Evolutionary conservation across 2,113 vertebrate species (phyloP).

Genomic region (Onychorhynchus coronatus): DNA sequence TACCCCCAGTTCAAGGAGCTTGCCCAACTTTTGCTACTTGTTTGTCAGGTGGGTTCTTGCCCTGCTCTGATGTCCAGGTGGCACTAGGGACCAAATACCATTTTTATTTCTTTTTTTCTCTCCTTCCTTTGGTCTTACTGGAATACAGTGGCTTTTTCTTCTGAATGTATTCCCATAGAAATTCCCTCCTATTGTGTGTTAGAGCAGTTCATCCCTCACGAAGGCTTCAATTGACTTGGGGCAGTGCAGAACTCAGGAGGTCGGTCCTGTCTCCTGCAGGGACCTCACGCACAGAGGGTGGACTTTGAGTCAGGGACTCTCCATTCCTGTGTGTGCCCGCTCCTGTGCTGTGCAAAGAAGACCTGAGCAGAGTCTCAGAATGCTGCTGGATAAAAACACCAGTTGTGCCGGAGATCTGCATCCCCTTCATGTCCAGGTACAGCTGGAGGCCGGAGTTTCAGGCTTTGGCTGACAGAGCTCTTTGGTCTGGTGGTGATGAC

Average conservation of each 20-base stretch:
- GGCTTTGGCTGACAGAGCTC: neutral
- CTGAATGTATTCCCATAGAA: neutral
- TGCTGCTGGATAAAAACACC: neutral
- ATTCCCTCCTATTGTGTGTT: neutral
- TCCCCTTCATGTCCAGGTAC: neutral
- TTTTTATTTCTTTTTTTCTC: neutral
- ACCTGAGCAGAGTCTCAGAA: neutral
- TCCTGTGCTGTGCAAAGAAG: neutral
- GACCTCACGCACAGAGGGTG: neutral
- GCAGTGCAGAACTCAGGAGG: neutral
- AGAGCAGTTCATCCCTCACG: neutral
- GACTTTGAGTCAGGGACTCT: neutral
- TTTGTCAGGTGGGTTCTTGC: neutral
- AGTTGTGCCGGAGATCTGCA: neutral
- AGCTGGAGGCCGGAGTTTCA: neutral
- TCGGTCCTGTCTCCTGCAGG: neutral
- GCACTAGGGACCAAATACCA: neutral
- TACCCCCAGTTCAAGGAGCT: neutral
- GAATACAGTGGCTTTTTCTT: neutral
- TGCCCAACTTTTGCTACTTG: neutral
- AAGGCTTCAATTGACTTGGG: neutral
- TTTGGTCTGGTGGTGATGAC: neutral
- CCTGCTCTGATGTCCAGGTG: neutral
- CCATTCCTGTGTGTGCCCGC: rapidly evolving
- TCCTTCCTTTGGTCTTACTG: neutral